Base-by-base conservation (phyloP, 2,888 invertebrate genomes). In the Rhamphomyia laevipes region DNA sequence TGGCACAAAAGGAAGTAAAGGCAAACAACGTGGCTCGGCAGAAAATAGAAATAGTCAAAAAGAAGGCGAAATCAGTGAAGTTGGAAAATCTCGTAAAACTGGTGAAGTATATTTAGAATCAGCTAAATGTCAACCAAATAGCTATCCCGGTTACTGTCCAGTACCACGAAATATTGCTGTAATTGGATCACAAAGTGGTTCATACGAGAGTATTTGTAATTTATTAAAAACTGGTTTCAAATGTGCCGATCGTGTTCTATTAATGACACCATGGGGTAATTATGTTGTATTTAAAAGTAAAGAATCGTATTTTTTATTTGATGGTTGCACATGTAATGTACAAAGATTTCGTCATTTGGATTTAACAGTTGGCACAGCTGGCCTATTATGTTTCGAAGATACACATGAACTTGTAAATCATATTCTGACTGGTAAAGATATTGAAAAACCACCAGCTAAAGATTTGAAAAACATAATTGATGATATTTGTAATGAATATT, bases 221-320 rank as follows among this genome's bases (percentile, higher is more conserved):
- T 46, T 68, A 17, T 50, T 69, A 0, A 51, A 54, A 11, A 57
- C 61, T 3, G 64, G 61, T 1, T 67, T 70, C 21, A 58, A 59
- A 11, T 61, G 60, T n/a, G 59, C 65, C 38, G 65, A 66, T 57
- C 64, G 69, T 11, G 56, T 66, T 6, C 55, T 70, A 0, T 56
- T 60, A 1, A 63, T 69, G 59, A 68, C 70, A 1, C 67, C 67
- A 3, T 68, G 67, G 67, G 67, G 66, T 10, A 68, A 67, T 47
- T 70, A 64, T 56, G 62, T 68, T 0, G 59, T 65, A 2, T 70
- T 69, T 41, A 63, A 61, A 43, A 58, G 57, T 16, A 57, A 55
- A 27, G 48, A 53, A 27, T 31, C 43, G 2, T 66, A 59, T 52
- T 63, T 60, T 35, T 40, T 69, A 1, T 68, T 64, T 23, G 63